These are phyloP conservation scores for Bombylius discolor DNA, from an alignment of 2,888 invertebrate species.

Conservation along the genomic window DNA sequence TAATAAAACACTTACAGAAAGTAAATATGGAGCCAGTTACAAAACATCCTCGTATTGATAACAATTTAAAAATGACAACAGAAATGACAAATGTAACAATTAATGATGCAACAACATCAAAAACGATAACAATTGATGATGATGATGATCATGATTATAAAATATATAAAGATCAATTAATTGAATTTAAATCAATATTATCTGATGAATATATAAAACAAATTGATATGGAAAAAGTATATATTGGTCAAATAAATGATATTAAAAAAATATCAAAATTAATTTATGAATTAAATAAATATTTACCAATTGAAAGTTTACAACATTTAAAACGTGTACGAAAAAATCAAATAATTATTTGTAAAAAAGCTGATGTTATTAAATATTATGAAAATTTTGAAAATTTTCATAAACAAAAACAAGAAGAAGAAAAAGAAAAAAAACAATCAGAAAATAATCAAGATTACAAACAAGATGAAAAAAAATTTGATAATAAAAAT, in stretches of 20 bases:
- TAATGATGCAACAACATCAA: not conserved
- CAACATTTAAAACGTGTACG: slow-evolving; percentile 62
- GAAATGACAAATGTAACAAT: not conserved
- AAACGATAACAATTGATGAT: not conserved
- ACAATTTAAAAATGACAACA: not conserved
- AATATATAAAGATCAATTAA: not conserved
- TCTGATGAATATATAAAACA: slow-evolving; percentile 39
- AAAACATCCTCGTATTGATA: not conserved
- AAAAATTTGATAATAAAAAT: not conserved
- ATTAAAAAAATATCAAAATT: slow-evolving; percentile 49
- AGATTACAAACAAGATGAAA: too few relatives aligned
- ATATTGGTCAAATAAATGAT: slow-evolving; percentile 46
- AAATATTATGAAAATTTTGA: not conserved
- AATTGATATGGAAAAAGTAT: slow-evolving; percentile 43
- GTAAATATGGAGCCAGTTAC: not conserved
- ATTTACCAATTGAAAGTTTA: slow-evolving; percentile 46
- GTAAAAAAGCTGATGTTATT: slow-evolving; percentile 31
- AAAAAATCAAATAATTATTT: slow-evolving; percentile 45
- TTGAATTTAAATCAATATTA: not conserved
- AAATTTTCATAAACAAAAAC: not conserved
- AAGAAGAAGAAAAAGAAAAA: not conserved
- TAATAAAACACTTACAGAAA: not conserved
- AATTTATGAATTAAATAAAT: slow-evolving; percentile 45
- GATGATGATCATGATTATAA: too few relatives aligned
- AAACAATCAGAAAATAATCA: not conserved